These are phyloP conservation scores for Apomyelois bistriatella DNA, from an alignment of 2,888 invertebrate species.

Conservation along the genomic window DNA sequence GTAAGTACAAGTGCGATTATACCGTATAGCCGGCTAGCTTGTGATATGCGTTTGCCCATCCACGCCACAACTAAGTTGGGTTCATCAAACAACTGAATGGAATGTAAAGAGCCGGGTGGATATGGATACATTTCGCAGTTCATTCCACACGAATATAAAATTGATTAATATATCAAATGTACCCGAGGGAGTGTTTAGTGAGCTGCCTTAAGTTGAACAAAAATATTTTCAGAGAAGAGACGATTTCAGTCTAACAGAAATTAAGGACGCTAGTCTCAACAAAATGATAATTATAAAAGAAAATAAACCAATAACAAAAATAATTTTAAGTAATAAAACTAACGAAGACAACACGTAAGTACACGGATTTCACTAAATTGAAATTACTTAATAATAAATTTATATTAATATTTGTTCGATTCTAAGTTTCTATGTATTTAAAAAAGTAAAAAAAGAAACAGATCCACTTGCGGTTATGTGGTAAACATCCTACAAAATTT, in stretches of 20 bases:
- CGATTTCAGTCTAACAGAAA: background rate
- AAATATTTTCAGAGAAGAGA: background rate
- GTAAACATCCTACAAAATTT: constrained; percentile 66
- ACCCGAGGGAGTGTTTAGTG: too few relatives aligned
- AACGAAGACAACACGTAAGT: constrained; percentile 31
- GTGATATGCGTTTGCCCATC: constrained; percentile 50
- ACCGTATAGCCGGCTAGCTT: constrained; percentile 46
- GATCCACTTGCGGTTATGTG: constrained; percentile 53
- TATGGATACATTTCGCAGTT: background rate
- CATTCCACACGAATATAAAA: background rate
- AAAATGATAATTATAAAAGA: constrained; percentile 14
- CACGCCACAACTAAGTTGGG: constrained; percentile 8
- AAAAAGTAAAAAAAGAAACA: constrained; percentile 56
- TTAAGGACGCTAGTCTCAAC: constrained; percentile 6
- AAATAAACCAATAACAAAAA: constrained; percentile 30
- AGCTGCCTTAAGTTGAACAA: background rate
- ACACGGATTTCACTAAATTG: constrained; percentile 25
- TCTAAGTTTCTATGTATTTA: constrained; percentile 26
- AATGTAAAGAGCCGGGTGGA: constrained; percentile 20
- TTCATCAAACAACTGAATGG: constrained; percentile 20
- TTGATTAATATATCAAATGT: background rate
- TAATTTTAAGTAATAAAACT: constrained; percentile 28
- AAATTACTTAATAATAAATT: constrained; percentile 24
- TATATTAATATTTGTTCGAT: constrained; percentile 35
- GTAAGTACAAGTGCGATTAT: constrained; percentile 40